Evolutionary conservation across 2,888 invertebrate species (phyloP).

Genomic region (Monoplex corrugatus): DNA sequence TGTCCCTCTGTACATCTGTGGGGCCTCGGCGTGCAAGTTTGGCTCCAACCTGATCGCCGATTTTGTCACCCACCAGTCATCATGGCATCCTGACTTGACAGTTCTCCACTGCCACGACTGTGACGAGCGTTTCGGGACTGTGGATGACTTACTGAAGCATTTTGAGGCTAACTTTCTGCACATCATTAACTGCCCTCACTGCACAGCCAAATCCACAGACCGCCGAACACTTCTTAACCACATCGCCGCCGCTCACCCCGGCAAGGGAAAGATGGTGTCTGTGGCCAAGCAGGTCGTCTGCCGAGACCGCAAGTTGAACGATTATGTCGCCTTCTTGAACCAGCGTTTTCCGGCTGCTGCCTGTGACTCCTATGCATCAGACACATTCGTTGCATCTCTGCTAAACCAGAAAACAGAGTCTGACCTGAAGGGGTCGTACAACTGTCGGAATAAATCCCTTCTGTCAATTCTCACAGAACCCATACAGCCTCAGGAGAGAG

Average conservation of each 20-base stretch:
- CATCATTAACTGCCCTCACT: conserved; percentile 73
- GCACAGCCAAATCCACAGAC: conserved; percentile 69
- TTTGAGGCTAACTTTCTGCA: conserved; percentile 70
- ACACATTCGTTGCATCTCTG: not conserved
- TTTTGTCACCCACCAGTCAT: conserved; percentile 67
- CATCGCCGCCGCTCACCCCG: conserved; percentile 69
- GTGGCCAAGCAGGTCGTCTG: conserved; percentile 76
- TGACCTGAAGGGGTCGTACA: not conserved
- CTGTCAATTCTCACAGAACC: conserved; percentile 47
- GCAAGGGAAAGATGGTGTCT: conserved; percentile 70
- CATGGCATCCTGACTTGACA: conserved; percentile 61
- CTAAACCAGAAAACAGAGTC: not conserved
- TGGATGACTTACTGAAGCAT: conserved; percentile 64
- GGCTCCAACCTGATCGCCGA: conserved; percentile 70
- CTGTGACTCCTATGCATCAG: not conserved
- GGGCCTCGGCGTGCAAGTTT: conserved; percentile 68
- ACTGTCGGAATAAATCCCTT: conserved; percentile 5
- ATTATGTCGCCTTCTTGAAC: conserved; percentile 47
- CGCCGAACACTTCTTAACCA: conserved; percentile 68
- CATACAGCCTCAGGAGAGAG: conserved; percentile 31
- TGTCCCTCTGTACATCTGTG: conserved; percentile 70
- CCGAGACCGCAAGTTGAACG: conserved; percentile 66
- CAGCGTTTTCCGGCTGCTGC: not conserved
- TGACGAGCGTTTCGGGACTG: conserved; percentile 61
- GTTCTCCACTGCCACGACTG: conserved; percentile 69